Evolutionary conservation across 2,797 vertebrate genomes (phyloP), one percentile per base, ranked within the genome.

Genomic region (Catharus ustulatus): DNA sequence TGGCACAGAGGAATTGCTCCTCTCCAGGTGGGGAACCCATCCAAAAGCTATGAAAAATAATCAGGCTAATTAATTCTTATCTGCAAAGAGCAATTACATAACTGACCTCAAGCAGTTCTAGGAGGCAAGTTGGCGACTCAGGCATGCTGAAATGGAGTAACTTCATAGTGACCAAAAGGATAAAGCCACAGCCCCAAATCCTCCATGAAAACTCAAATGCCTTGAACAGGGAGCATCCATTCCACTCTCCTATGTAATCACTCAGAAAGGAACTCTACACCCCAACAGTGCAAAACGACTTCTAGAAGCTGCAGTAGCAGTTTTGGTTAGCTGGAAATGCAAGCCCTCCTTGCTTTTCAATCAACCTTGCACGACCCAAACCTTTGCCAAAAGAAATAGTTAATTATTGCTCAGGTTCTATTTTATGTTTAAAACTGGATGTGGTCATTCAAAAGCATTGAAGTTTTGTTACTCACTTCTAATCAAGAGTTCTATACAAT

Each of bases 51-150:
- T 98, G 98, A 98, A 99, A 99, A 99, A 99, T 98, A 98, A 99
- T 98, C 97, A 66, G 98, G 98, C 98, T 99, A 99, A 99, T 99
- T 99, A 99, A 99, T 99, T 99, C 98, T 98, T 99, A 99, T 99
- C 99, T 98, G 98, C 98, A 99, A 98, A 99, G 98, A 98, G 98
- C 98, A 99, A 99, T 99, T 99, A 99, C 98, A 98, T 98, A 98
- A 98, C 98, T 97, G 98, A 98, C 97, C 98, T 98, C 96, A 95
- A 98, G n/a, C 15, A 83, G 34, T 12, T 7, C 0, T 3, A 63
- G 15, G 55, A 48, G 21, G 18, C 1, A 10, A 42, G 34, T 0
- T 8, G 27, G 13, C 0, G 1, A 13, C 26, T 57, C 14, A 11
- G 38, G 48, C 29, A 4, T 0, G 4, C 59, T 32, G 14, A n/a